A percentile compares a stretch with the other conserved stretches of the same genome.
These are phyloP conservation scores for Colossoma macropomum DNA, from an alignment of 2,113 vertebrate genomes.

Conservation along the genomic window DNA sequence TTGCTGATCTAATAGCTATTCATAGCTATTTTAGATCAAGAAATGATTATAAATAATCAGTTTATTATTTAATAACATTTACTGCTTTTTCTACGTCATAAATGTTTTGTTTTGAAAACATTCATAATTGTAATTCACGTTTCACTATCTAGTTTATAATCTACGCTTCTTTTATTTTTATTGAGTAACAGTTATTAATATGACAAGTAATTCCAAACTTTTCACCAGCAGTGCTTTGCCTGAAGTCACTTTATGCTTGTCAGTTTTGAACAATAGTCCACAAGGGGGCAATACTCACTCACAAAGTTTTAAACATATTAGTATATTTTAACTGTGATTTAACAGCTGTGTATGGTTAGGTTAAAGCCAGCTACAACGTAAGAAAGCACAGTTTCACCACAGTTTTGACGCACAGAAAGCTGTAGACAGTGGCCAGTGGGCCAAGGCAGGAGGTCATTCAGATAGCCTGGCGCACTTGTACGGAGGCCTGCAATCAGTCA, in stretches of 20 bases:
- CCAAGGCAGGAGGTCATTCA: neutral
- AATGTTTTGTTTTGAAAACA: too few relatives aligned
- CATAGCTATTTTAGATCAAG: too few relatives aligned
- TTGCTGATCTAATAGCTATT: too few relatives aligned
- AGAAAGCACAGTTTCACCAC: neutral
- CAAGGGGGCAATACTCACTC: constrained; percentile 26
- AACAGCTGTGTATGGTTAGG: neutral
- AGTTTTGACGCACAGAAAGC: neutral
- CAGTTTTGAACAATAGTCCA: neutral
- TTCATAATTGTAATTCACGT: too few relatives aligned
- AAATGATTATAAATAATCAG: too few relatives aligned
- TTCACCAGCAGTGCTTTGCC: too few relatives aligned
- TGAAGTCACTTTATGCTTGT: neutral
- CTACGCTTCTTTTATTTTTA: too few relatives aligned
- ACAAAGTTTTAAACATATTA: neutral
- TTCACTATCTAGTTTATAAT: too few relatives aligned
- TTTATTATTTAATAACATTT: too few relatives aligned
- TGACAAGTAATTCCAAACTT: too few relatives aligned
- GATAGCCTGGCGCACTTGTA: constrained; percentile 4
- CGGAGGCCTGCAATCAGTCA: constrained; percentile 6
- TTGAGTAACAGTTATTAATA: too few relatives aligned
- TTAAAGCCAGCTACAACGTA: neutral
- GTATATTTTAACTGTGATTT: neutral
- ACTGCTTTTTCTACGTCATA: too few relatives aligned
- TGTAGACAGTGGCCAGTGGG: neutral